Evolutionary conservation across 35 echinoderm and acorn worm species (phyloP), one percentile per base, ranked within the genome.

Genomic region (Ophioderma brevispina): DNA sequence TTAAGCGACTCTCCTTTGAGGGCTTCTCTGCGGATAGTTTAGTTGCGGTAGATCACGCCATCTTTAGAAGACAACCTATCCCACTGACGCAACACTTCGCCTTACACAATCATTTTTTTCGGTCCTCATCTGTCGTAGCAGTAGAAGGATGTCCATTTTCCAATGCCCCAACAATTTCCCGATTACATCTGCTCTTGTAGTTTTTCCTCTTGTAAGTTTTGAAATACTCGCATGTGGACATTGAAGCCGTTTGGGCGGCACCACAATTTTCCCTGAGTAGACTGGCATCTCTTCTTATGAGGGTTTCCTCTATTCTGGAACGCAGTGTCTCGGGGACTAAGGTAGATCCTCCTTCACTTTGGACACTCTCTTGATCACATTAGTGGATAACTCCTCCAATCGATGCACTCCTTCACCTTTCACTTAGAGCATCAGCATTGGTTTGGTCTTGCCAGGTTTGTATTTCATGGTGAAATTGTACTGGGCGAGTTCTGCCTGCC

Each of bases 341-440:
- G 85, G 1, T 77, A 1, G n/a, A n/a, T n/a, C n/a, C n/a, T n/a
- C n/a, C n/a, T n/a, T n/a, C n/a, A n/a, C n/a, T n/a, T n/a, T n/a
- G n/a, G n/a, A n/a, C n/a, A n/a, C n/a, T n/a, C n/a, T n/a, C n/a
- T n/a, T n/a, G n/a, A n/a, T n/a, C n/a, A n/a, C n/a, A n/a, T n/a
- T n/a, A n/a, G n/a, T n/a, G n/a, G n/a, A n/a, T n/a, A n/a, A n/a
- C n/a, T n/a, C n/a, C n/a, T n/a, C n/a, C n/a, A n/a, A n/a, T n/a
- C n/a, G n/a, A n/a, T n/a, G n/a, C n/a, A n/a, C n/a, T n/a, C n/a
- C n/a, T n/a, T n/a, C n/a, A 10, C 35, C 78, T 75, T 3, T 32
- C 32, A 38, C 92, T 90, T 4, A 90, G 78, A 14, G 92, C 82
- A 80, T 94, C 92, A 1, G 83, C 92, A 82, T 94, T 94, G 8